These are phyloP conservation scores for Chalcosyrphus nemorum DNA, from an alignment of 2,888 invertebrate species.

Conservation along the genomic window DNA sequence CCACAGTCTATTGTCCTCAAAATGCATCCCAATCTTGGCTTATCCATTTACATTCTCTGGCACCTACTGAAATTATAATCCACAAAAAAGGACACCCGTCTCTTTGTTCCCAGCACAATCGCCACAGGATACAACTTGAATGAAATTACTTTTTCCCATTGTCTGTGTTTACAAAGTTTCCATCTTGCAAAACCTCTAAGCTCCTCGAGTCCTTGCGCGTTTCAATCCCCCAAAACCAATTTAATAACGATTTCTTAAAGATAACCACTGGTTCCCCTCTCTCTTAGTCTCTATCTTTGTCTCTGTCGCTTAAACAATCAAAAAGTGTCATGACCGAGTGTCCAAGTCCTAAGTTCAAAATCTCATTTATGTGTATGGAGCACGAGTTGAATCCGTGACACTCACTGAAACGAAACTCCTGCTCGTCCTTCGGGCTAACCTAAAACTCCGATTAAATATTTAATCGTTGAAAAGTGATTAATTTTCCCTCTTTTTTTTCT, in stretches of 20 bases:
- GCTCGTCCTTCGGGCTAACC: neutral
- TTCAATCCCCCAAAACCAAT: constrained; percentile 4
- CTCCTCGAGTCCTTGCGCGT: neutral
- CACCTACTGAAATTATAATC: neutral
- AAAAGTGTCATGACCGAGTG: constrained; percentile 62
- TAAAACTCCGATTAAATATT: constrained; percentile 60
- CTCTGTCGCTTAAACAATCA: constrained; percentile 47
- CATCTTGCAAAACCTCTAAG: neutral
- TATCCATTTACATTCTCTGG: neutral
- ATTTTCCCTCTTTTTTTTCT: constrained; percentile 26
- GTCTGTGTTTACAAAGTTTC: neutral
- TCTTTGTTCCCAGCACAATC: neutral
- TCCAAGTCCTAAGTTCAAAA: constrained; percentile 31
- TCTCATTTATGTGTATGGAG: constrained; percentile 18
- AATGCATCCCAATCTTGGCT: neutral
- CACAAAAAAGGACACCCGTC: neutral
- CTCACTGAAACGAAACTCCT: no score
- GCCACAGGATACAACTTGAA: neutral
- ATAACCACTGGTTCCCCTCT: no score
- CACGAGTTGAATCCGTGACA: constrained; percentile 3
- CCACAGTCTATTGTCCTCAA: no score
- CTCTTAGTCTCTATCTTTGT: no score
- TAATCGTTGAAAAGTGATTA: constrained; percentile 71
- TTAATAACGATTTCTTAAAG: constrained; percentile 53
- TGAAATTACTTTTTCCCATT: neutral